A percentile compares a stretch with the other conserved stretches of the same genome.
These are phyloP conservation scores for Odontomyia ornata DNA, from an alignment of 2,888 invertebrate species.

Conservation along the genomic window DNA sequence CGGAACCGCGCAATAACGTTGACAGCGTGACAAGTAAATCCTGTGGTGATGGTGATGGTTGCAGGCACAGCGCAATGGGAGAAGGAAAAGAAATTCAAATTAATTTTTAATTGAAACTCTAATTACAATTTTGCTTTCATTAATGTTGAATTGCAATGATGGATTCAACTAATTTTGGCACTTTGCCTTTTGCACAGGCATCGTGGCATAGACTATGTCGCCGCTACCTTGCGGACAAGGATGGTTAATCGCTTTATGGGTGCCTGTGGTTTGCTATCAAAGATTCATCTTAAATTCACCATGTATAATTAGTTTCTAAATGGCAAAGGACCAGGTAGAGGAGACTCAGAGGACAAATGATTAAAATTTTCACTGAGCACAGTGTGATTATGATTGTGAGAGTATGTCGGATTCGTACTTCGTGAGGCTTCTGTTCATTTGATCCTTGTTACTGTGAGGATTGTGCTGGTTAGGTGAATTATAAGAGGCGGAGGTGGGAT, in stretches of 20 bases:
- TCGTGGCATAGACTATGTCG: neutral
- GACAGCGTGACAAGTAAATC: constrained; percentile 93
- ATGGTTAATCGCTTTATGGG: constrained; percentile 31
- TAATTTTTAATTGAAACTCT: constrained; percentile 43
- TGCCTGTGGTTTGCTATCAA: constrained; percentile 24
- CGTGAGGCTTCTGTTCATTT: neutral
- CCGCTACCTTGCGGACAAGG: neutral
- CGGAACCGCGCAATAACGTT: constrained; percentile 88
- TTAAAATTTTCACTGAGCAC: constrained; percentile 35
- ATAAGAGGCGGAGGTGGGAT: neutral
- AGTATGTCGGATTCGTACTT: too few relatives aligned
- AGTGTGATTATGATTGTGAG: neutral
- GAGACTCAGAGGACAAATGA: neutral
- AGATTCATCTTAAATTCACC: constrained; percentile 16
- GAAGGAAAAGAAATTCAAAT: constrained; percentile 26
- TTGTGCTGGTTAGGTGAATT: neutral
- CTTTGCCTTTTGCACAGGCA: neutral
- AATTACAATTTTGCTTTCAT: constrained; percentile 39
- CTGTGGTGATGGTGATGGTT: constrained; percentile 67
- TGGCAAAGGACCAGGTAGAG: neutral
- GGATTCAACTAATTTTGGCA: constrained; percentile 29
- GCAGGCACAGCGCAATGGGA: neutral
- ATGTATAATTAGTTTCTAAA: constrained; percentile 33
- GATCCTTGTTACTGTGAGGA: neutral
- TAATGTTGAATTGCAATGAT: constrained; percentile 32